Evolutionary conservation across 2,113 vertebrate genomes (phyloP), one percentile per base, ranked within the genome.

Genomic region (Pelecanoides urinatrix): DNA sequence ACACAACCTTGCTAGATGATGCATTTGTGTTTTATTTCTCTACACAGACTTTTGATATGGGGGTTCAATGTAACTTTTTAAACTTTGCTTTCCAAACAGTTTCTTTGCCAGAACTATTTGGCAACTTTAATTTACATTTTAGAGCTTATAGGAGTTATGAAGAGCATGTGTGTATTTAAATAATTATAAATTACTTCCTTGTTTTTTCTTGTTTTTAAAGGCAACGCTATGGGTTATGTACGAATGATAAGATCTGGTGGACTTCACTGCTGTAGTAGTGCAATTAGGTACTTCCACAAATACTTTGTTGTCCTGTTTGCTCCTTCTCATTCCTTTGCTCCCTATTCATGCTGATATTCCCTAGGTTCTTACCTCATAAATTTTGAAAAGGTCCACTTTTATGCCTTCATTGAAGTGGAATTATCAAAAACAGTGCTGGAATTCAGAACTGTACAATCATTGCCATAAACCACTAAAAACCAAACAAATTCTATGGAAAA

Each of bases 181-280:
- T 95, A 75, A 66, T 36, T 65, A n/a, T 7, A 22, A 82, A 40
- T 86, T 50, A 16, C 21, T 83, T 80, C 26, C 49, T 71, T 88
- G 6, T 58, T 82, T 85, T 59, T 21, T 30, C 44, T n/a, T 96
- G 19, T 65, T 96, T 97, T 97, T 96, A 40, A 95, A 99, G 99
- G 99, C 65, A 99, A 99, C 1, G 99, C 99, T 40, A 99, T 99
- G 99, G 99, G 99, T 77, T 99, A 99, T 27, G 98, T 99, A 61
- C 98, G 99, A 16, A 99, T 99, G 99, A 99, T 99, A 97, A 98
- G 99, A 81, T 99, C 99, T 59, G 99, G 99, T 82, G 99, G 99
- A 62, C 99, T 99, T 80, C 99, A 99, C 92, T 99, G 99, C 89
- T 99, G 99, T 96, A 99, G 99, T 97, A 99, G 99, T 88, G 99